Base-by-base conservation (phyloP, 2,888 invertebrate species). In the Piscicola geometra region DNA sequence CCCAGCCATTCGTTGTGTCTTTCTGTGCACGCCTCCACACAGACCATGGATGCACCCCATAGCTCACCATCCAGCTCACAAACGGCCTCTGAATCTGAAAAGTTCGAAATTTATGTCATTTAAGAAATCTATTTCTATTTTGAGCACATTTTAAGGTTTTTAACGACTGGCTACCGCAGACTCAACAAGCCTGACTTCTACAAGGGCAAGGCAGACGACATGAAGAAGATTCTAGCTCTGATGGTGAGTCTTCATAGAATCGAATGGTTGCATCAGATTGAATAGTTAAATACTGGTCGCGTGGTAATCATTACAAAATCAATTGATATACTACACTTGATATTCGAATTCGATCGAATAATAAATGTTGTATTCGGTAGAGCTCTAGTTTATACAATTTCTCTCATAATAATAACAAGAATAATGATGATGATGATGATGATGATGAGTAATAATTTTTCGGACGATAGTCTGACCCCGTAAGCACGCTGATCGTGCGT, bases 121-220 rank as follows among this genome's bases (percentile, higher is more conserved):
- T n/a, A n/a, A n/a, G n/a, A n/a, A n/a, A n/a, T 56, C 25, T 56
- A 56, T 56, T 21, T 56, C 60, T 56, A 56, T 21, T 5, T 47
- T 47, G 50, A 15, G 21, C 21, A 15, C 9, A 21, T 47, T 47
- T 47, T 47, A n/a, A n/a, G n/a, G n/a, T n/a, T n/a, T n/a, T n/a
- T n/a, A n/a, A n/a, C n/a, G n/a, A n/a, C n/a, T n/a, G n/a, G n/a
- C n/a, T n/a, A n/a, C n/a, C n/a, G n/a, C 60, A 56, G 60, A 56
- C 60, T 56, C 21, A 56, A 56, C 60, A 56, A 56, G 60, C 60
- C 60, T 18, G 60, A 56, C 60, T 56, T 15, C 60, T 56, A 56
- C 60, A 56, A 56, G 60, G n/a, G n/a, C n/a, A 56, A 56, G n/a
- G 60, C 60, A 56, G 60, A 56, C n/a, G 60, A 56, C 60, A 56